Base-by-base conservation (phyloP, 2,797 vertebrate genomes). In the Podargus strigoides region DNA sequence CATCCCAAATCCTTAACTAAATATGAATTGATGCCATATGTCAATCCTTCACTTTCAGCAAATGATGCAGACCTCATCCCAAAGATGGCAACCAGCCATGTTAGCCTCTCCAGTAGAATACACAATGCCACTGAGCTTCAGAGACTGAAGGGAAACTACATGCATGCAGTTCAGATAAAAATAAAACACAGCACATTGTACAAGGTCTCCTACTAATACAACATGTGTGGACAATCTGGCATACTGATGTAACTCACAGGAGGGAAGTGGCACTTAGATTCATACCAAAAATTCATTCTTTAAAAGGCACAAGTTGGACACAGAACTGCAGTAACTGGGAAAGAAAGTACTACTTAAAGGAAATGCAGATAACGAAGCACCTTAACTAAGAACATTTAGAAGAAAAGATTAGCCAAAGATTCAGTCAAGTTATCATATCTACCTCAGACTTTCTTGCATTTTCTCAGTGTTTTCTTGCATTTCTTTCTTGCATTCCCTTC, bases 1-100 rank as follows among this genome's bases (percentile, higher is more conserved):
- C 87, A 93, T 85, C 47, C 49, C 74, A 96, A 96, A 93, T 95
- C 93, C 83, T 95, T 97, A 92, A 96, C 91, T 95, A 96, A 97
- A 96, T 92, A 92, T 82, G 70, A 74, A 96, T 77, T 80, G 50
- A 93, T 90, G 53, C 58, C 78, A 92, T 66, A 76, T 87, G 66
- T 76, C 89, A 94, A 94, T 96, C 75, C 44, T 94, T 95, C 55
- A 84, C 49, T 97, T 92, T 66, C 10, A 91, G 47, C 52, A 95
- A 78, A 85, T 68, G 36, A 66, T 88, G 85, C 67, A 39, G 73
- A 93, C 47, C 20, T 89, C 46, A 77, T 91, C 87, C 41, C 50
- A 73, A 94, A 87, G 53, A 86, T 64, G 91, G 80, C 70, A 96
- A 68, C 8, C n/a, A 82, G 93, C 55, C 89, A 70, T 3, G 13